Evolutionary conservation across 2,797 vertebrate genomes (phyloP), one percentile per base, ranked within the genome.

Genomic region (Rhinella marina): DNA sequence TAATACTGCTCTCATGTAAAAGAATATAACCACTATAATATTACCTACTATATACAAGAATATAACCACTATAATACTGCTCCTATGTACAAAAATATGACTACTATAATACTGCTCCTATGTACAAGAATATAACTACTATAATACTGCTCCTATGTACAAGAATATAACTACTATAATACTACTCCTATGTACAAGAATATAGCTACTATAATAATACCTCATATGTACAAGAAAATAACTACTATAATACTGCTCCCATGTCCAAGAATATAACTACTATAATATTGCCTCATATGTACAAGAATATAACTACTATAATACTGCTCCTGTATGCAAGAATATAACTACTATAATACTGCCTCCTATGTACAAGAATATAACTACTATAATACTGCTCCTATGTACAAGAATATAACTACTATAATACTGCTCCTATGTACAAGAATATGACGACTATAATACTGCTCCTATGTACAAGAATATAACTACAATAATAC

Each of bases 271-370:
- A n/a, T 62, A 62, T n/a, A 62, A 62, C 23, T 62, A 62, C 61
- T 23, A 62, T 62, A 62, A 62, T 62, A 62, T 0, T 41, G 41
- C 41, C 7, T 25, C 62, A n/a, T 66, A 66, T 66, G n/a, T 10
- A 62, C 61, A 62, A 62, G 61, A 62, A n/a, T 62, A 62, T 62
- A 62, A 62, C 61, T 62, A 62, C 61, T n/a, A 62, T n/a, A 62
- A 62, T 62, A 62, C 61, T 62, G 14, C 27, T 5, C 68, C 68
- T 70, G 32, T 70, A 14, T 17, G 32, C 68, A 70, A 70, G 13
- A 32, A 70, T 70, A 70, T 32, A 70, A 70, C 68, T 62, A 32
- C 61, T 64, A 41, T 41, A 41, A 41, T 41, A 41, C 16, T 13
- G 10, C 57, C n/a, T 19, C 57, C 57, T 59, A 59, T 59, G 57